These are phyloP conservation scores for Neoitamus cyanurus DNA, from an alignment of 2,888 invertebrate species.

Conservation along the genomic window DNA sequence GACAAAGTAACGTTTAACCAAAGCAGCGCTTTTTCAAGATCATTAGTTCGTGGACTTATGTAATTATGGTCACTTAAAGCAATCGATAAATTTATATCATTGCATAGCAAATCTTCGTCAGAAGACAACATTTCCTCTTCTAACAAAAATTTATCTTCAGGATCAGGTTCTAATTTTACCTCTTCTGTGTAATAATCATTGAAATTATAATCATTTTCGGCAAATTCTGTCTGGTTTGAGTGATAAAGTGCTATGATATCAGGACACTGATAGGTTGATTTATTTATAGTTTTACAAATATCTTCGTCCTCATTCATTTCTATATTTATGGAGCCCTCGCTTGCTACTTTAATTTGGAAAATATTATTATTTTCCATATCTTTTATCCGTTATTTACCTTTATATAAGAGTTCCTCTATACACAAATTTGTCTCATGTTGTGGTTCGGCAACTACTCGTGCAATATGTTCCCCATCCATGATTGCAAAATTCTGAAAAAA, in stretches of 20 bases:
- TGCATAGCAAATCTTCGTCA: neutral
- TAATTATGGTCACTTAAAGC: constrained; percentile 32
- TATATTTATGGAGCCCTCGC: neutral
- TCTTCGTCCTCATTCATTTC: neutral
- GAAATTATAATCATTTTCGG: neutral
- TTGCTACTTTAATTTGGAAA: neutral
- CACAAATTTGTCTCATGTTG: neutral
- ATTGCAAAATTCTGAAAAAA: neutral
- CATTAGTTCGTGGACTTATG: neutral
- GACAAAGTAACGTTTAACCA: neutral
- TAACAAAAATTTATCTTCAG: neutral
- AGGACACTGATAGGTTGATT: neutral
- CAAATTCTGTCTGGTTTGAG: neutral
- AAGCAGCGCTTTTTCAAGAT: neutral
- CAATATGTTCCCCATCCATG: neutral
- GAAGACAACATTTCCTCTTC: neutral
- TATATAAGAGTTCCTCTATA: neutral
- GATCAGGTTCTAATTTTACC: neutral
- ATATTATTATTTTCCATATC: neutral
- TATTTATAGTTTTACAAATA: neutral
- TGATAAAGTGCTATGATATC: neutral
- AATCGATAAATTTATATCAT: neutral
- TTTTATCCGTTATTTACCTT: neutral
- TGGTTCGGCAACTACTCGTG: neutral
- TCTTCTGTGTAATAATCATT: neutral